phyloP scores from a whole-genome alignment of 1,140 invertebrate species.

The Pteromalus puparum region DNA sequence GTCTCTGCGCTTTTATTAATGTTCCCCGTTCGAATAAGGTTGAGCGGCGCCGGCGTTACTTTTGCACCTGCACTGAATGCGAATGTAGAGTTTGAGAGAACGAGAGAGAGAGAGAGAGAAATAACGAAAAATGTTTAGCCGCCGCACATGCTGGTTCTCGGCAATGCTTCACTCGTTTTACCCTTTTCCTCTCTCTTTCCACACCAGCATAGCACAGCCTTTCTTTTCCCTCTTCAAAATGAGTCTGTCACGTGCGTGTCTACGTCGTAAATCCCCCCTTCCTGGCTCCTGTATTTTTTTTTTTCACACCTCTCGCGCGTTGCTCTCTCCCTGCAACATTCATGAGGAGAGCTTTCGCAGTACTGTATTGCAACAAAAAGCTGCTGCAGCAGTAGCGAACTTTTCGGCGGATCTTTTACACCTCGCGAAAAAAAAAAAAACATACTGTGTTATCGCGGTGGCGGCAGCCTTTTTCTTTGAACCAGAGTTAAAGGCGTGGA shows the following conservation, averaged over 20 bases:
- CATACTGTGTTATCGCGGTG: neutral
- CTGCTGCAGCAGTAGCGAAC: neutral
- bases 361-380: no score
- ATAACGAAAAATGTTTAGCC: slow-evolving; percentile 3
- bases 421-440: neutral
- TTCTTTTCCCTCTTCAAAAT: neutral
- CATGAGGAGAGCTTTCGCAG: neutral
- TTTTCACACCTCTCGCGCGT: neutral
- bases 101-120: no score
- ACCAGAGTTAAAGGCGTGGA: neutral
- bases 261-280: neutral
- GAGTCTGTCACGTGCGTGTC: slow-evolving; percentile 15
- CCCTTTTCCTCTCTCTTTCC: no score
- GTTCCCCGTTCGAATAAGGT: neutral
- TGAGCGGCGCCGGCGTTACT: neutral
- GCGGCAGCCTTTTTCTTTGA: neutral
- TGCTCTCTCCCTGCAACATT: neutral
- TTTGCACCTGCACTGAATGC: slow-evolving; percentile 11
- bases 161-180: neutral
- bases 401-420: neutral
- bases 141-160: neutral
- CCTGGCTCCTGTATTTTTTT: neutral
- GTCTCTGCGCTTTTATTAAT: slow-evolving; percentile 1
- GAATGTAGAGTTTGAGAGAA: neutral
- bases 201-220: no score